Base-by-base conservation (phyloP, 2,888 invertebrate species). In the Masnerella sp. region DNA sequence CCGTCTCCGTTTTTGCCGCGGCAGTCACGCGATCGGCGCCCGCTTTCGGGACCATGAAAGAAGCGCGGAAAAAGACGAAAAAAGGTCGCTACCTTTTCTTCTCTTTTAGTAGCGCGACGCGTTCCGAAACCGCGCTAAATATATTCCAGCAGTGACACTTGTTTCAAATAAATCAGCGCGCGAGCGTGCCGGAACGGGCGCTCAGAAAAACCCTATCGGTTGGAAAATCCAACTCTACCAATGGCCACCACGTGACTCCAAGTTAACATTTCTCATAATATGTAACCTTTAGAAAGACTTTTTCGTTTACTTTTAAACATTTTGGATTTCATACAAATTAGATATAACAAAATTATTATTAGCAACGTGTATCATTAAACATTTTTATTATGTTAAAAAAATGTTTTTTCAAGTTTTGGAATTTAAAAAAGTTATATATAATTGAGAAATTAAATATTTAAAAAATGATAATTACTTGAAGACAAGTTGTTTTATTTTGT, bases 101-200 rank as follows among this genome's bases (percentile, higher is more conserved):
- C 54, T 59, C 47, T 59, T 64, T 72, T 59, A 61, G 62, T 18
- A 8, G 56, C 62, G 68, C 42, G 52, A 38, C 49, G 71, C 43
- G 62, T 49, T 68, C 65, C 76, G 45, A 64, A 72, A 69, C 70
- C 58, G 67, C 72, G 79, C 84, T 84, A 84, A 84, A 84, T 84
- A 84, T 84, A 84, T 77, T 65, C 80, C 76, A 59, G 78, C 79
- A 7, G 82, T 83, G 84, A 84, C 84, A 84, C 84, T 84, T 84
- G 84, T 84, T 84, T 82, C 84, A 79, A 83, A 84, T 84, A 84
- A 84, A 84, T 83, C 83, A 84, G 43, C 69, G 34, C 17, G 45
- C 34, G 64, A 74, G 38, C 62, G 40, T 36, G 68, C 68, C 52
- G 64, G 62, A 61, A 62, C 61, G 67, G 42, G 15, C 18, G 25